A percentile compares a stretch with the other conserved stretches of the same genome.
These are phyloP conservation scores for Phymanthus crucifer DNA, from an alignment of 92 coral and sea anemone genomes.

Conservation along the genomic window DNA sequence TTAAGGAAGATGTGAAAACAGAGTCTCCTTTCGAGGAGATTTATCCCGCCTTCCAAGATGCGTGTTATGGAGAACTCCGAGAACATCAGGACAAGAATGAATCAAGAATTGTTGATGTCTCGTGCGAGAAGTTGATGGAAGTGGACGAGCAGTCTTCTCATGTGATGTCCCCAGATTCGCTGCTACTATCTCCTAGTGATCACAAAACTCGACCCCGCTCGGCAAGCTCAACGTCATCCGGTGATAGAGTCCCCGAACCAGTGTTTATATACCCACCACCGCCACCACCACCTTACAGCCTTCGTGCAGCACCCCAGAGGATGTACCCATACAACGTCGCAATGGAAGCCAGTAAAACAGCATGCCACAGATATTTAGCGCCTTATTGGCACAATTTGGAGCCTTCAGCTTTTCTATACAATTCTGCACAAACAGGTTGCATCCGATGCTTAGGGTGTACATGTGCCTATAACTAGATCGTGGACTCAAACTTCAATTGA, in stretches of 20 bases:
- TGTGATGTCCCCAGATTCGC: neutral
- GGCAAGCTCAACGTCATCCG: neutral
- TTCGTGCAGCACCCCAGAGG: neutral
- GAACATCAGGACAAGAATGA: neutral
- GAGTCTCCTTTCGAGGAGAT: neutral
- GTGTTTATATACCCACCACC: neutral
- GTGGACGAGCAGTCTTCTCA: neutral
- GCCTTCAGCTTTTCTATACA: neutral
- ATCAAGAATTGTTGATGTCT: neutral
- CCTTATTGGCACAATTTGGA: neutral
- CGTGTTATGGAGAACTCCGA: neutral
- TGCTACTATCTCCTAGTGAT: neutral
- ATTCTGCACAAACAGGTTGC: neutral
- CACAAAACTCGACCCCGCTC: neutral
- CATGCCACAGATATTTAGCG: neutral
- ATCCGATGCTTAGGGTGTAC: constrained; percentile 30
- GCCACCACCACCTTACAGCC: neutral
- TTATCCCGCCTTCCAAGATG: neutral
- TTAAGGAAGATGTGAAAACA: constrained; percentile 19
- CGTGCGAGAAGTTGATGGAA: neutral
- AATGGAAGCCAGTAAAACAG: neutral
- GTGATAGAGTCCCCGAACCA: neutral
- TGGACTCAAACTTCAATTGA: neutral
- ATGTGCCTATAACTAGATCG: constrained; percentile 9
- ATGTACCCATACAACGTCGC: neutral